Conservation (phyloP, 37 sponge, comb jelly and placozoan species). For the Bolinopsis microptera region DNA sequence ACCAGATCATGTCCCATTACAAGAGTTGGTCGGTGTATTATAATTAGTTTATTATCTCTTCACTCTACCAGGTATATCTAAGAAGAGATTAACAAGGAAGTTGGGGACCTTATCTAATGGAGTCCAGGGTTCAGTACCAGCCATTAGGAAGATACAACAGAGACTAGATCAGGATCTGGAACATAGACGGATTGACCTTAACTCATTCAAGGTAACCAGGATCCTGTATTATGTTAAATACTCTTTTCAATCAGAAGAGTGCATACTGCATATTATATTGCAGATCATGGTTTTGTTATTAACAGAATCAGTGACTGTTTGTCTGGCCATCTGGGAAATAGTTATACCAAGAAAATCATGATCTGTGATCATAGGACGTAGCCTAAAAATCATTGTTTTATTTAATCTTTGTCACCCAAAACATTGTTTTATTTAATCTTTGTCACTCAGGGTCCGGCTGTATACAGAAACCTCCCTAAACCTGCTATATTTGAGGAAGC, state of each 20-base stretch:
- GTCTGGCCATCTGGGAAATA: no score
- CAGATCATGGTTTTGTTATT: no score
- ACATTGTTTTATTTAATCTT: no score
- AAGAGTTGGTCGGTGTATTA: not conserved
- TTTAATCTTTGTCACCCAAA: no score
- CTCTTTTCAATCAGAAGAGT: no score
- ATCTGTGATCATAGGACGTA: no score
- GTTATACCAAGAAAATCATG: no score
- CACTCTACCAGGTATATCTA: constrained; percentile 12
- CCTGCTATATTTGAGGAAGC: not conserved
- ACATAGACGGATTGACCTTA: not conserved
- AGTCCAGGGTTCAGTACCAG: not conserved
- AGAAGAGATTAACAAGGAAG: not conserved
- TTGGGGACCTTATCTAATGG: constrained; percentile 1
- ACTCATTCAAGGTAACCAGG: constrained; percentile 6
- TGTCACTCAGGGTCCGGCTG: not conserved
- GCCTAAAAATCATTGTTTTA: no score
- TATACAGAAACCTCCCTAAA: constrained; percentile 36
- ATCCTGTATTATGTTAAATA: no score
- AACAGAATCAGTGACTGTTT: no score
- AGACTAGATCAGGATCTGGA: not conserved
- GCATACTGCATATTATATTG: no score
- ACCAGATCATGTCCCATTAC: not conserved
- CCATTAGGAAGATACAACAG: not conserved
- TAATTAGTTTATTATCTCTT: not conserved